Base-by-base conservation (phyloP, 37 sponge, comb jelly and placozoan genomes). In the Oscarella lobularis region DNA sequence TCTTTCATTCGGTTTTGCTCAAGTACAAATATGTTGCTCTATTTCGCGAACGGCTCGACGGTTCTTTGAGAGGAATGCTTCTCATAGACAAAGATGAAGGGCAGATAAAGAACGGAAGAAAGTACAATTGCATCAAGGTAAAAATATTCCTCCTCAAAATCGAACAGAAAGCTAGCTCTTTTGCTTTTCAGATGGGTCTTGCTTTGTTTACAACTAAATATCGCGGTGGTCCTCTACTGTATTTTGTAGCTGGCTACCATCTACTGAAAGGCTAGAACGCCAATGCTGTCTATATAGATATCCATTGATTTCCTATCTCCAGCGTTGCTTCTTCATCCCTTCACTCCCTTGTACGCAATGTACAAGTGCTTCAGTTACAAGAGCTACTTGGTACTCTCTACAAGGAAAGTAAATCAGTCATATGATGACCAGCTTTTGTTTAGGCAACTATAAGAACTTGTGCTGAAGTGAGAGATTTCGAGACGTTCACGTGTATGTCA, bases 331-430 rank as follows among this genome's bases (percentile, higher is more conserved):
- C 71, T 55, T 20, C 90, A 86, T 66, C 89, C 89, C 5, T 36
- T 33, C 14, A 85, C 81, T 6, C 87, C 87, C 9, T 31, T 90
- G 3, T 90, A 86, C 41, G 30, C 83, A 5, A 38, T 77, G 0
- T 72, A 69, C n/a, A 90, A 90, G 70, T 30, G 72, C 73, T 90
- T 86, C 73, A 90, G 90, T 65, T 90, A 90, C 84, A 86, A 78
- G 79, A 90, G 86, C 74, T 90, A 90, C 54, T 33, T 80, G 30
- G 81, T 70, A 9, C 38, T 78, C 30, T 2, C n/a, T n/a, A n/a
- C n/a, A n/a, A n/a, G n/a, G n/a, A n/a, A n/a, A n/a, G n/a, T n/a
- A n/a, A n/a, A n/a, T n/a, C n/a, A n/a, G n/a, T n/a, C n/a, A n/a
- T n/a, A n/a, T n/a, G n/a, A n/a, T n/a, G n/a, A n/a, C n/a, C n/a